Percentiles rank a stretch among this genome's conserved stretches.
These are phyloP conservation scores for Drosophila ogumai DNA, from an alignment of 1,140 invertebrate genomes.

Conservation along the genomic window DNA sequence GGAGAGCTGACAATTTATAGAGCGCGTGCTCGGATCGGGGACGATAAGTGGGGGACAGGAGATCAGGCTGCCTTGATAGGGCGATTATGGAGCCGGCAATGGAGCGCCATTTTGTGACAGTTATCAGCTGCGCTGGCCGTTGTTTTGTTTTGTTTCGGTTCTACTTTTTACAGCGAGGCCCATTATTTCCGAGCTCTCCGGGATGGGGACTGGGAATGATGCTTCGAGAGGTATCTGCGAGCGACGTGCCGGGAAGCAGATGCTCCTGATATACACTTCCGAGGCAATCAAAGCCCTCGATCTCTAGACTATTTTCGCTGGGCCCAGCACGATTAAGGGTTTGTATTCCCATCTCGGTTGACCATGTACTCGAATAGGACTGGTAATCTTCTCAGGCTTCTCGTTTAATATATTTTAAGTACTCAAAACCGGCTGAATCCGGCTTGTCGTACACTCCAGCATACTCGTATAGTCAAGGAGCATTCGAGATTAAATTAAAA, in stretches of 20 bases:
- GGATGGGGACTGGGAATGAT: neutral
- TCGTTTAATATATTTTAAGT: neutral
- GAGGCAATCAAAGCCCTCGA: slow-evolving; percentile 4
- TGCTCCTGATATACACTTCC: slow-evolving; percentile 16
- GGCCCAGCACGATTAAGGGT: slow-evolving; percentile 8
- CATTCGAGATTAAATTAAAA: slow-evolving; percentile 39
- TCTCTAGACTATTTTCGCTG: neutral
- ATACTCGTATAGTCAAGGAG: slow-evolving; percentile 5
- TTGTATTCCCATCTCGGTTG: neutral
- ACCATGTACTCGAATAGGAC: slow-evolving; percentile 14
- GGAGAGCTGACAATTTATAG: slow-evolving; percentile 59
- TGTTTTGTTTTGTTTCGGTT: slow-evolving; percentile 42
- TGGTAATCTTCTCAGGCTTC: slow-evolving; percentile 10
- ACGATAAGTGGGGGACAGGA: slow-evolving; percentile 55
- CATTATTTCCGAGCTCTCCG: slow-evolving; percentile 24
- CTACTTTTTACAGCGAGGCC: slow-evolving; percentile 18
- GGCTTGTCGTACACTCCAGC: slow-evolving; percentile 8
- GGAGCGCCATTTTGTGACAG: slow-evolving; percentile 74
- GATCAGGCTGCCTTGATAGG: slow-evolving; percentile 64
- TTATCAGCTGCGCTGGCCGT: slow-evolving; percentile 38
- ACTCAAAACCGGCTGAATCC: slow-evolving; percentile 6
- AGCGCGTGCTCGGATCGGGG: slow-evolving; percentile 30
- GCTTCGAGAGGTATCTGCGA: slow-evolving; percentile 3
- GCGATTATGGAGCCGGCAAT: slow-evolving; percentile 29
- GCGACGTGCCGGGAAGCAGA: slow-evolving; percentile 23